Percentiles rank a stretch among this genome's conserved stretches.
Evolutionary conservation across 1,140 invertebrate genomes (phyloP).

Genomic region (Andrena cerasifolii): DNA sequence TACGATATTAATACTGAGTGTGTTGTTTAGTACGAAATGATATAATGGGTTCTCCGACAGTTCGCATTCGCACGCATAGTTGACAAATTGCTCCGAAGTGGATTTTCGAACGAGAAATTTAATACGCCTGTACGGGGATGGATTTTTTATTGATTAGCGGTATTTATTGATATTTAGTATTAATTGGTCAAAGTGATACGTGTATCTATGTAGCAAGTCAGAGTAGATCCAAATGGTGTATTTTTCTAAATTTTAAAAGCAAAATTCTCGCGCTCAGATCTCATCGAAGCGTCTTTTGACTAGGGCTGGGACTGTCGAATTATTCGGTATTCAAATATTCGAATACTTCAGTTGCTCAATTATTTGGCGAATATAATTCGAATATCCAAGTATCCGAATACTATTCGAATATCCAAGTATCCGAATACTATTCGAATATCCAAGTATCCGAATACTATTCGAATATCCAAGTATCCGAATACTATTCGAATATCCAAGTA

Average conservation of each 20-base stretch:
- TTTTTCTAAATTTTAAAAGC: constrained; percentile 79
- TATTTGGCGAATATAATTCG: too few species aligned
- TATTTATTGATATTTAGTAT: constrained; percentile 61
- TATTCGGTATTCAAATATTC: too few species aligned
- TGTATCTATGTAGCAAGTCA: constrained; percentile 72
- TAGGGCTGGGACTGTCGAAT: too few species aligned
- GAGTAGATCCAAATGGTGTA: constrained; percentile 73
- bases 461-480: too few species aligned
- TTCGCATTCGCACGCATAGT: constrained; percentile 48
- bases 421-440: too few species aligned
- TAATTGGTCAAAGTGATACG: constrained; percentile 72
- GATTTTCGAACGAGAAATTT: constrained; percentile 47
- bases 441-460: too few species aligned
- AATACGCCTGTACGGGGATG: constrained; percentile 36
- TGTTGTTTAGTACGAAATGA: constrained; percentile 43
- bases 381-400: too few species aligned
- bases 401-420: too few species aligned
- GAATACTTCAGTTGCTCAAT: too few species aligned
- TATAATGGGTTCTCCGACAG: constrained; percentile 49
- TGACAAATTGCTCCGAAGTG: constrained; percentile 33
- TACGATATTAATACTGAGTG: constrained; percentile 50
- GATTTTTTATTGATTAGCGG: constrained; percentile 56
- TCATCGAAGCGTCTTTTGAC: constrained; percentile 45
- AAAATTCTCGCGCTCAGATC: constrained; percentile 58
- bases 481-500: too few species aligned